These are phyloP conservation scores for Notocelia uddmanniana DNA, from an alignment of 2,888 invertebrate species.

Conservation along the genomic window DNA sequence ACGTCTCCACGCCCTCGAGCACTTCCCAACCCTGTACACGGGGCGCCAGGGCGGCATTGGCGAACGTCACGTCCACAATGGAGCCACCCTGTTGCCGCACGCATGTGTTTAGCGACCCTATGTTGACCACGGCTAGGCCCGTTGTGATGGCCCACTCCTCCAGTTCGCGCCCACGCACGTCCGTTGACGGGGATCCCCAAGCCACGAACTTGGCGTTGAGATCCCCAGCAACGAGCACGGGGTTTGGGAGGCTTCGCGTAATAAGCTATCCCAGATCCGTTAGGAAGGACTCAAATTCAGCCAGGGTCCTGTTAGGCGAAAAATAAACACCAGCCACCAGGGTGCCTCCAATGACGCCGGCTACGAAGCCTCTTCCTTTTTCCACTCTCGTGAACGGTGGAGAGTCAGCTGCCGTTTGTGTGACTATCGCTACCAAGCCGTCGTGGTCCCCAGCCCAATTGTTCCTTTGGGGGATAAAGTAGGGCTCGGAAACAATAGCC, in stretches of 20 bases:
- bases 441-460: too few species aligned
- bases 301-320: background rate
- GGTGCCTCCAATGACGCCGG: too few species aligned
- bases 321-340: too few species aligned
- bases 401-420: too few species aligned
- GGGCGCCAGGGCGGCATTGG: background rate
- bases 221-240: slow-evolving; percentile 11
- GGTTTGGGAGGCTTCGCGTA: background rate
- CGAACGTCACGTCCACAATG: slow-evolving; percentile 31
- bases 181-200: background rate
- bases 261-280: background rate
- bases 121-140: background rate
- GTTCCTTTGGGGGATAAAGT: too few species aligned
- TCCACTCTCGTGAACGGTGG: too few species aligned
- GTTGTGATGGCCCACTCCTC: background rate
- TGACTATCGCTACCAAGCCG: too few species aligned
- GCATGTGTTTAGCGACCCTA: background rate
- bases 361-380: too few species aligned
- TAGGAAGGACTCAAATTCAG: background rate
- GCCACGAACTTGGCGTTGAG: background rate
- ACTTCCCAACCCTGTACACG: slow-evolving; percentile 25
- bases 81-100: slow-evolving; percentile 24
- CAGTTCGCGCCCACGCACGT: background rate
- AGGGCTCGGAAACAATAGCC: too few species aligned
- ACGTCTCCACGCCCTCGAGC: slow-evolving; percentile 8